These are phyloP conservation scores for Aporophyla lueneburgensis DNA, from an alignment of 2,888 invertebrate species.

Conservation along the genomic window DNA sequence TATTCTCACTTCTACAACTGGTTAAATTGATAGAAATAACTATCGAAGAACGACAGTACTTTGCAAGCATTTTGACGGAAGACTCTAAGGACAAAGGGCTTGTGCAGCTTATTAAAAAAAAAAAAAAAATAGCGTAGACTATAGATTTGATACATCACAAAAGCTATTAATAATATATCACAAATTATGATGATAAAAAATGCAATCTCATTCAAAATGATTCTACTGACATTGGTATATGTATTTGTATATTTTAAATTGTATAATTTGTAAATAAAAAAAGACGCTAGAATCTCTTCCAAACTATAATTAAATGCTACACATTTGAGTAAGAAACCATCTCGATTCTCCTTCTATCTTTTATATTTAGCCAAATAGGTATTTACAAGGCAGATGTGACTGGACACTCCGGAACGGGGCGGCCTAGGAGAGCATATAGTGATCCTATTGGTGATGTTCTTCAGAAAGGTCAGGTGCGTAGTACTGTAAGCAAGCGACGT, in stretches of 20 bases:
- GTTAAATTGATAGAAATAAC: conserved; percentile 11
- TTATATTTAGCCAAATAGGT: conserved; percentile 5
- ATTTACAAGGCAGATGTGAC: too few species aligned
- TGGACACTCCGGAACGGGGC: too few species aligned
- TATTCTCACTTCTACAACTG: conserved; percentile 20
- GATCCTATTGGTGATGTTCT: too few species aligned
- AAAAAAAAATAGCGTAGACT: not conserved
- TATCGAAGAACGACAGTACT: not conserved
- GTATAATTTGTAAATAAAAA: not conserved
- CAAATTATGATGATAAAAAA: too few species aligned
- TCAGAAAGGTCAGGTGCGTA: too few species aligned
- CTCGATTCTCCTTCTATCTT: conserved; percentile 1
- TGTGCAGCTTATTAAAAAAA: not conserved
- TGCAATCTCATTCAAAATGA: conserved; percentile 2
- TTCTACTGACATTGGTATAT: not conserved
- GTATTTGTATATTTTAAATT: too few species aligned
- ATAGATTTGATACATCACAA: not conserved
- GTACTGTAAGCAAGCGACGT: too few species aligned
- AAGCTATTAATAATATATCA: not conserved
- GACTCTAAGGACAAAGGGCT: not conserved
- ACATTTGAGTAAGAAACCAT: not conserved
- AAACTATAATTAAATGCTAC: conserved; percentile 3
- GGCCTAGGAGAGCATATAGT: too few species aligned
- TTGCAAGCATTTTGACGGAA: not conserved
- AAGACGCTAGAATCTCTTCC: not conserved